Conservation (phyloP, 2,797 vertebrate genomes). For the Zalophus californianus region DNA sequence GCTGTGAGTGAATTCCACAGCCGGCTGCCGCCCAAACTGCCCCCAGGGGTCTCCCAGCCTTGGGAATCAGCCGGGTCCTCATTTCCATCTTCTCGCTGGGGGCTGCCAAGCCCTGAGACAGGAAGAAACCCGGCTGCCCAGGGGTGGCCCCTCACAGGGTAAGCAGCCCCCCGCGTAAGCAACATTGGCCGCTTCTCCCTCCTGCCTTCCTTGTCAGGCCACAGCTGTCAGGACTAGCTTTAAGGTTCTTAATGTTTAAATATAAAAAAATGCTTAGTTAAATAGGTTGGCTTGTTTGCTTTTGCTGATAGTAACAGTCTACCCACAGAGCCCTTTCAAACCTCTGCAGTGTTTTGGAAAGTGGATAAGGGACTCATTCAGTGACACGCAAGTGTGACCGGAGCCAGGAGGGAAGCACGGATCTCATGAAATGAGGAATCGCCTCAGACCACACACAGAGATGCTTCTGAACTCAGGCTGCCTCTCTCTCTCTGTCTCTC, state of each 20-base stretch:
- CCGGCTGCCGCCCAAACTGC: slow-evolving; percentile 5
- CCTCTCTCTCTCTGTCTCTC: neutral
- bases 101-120: neutral
- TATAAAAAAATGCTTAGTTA: slow-evolving; percentile 85
- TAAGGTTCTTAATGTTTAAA: slow-evolving; percentile 83
- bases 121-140: slow-evolving; percentile 41
- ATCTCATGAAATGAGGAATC: slow-evolving; percentile 87
- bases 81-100: neutral
- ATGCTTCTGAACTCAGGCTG: slow-evolving; percentile 75
- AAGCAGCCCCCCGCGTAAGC: slow-evolving; percentile 67
- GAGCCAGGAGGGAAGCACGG: slow-evolving; percentile 87
- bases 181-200: neutral
- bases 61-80: slow-evolving; percentile 59
- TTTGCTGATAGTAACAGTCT: slow-evolving; percentile 89
- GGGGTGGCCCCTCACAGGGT: slow-evolving; percentile 43
- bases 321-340: slow-evolving; percentile 87
- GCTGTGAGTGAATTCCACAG: slow-evolving; percentile 47
- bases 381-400: slow-evolving; percentile 82
- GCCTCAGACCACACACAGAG: slow-evolving; percentile 89
- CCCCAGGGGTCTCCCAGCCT: neutral
- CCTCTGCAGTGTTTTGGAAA: slow-evolving; percentile 86
- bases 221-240: slow-evolving; percentile 75
- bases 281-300: slow-evolving; percentile 86
- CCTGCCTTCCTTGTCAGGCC: slow-evolving; percentile 65
- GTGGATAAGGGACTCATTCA: slow-evolving; percentile 90